A percentile compares a stretch with the other conserved stretches of the same genome.
Conservation (phyloP, 2,113 vertebrate species). For the Etia nguti region DNA sequence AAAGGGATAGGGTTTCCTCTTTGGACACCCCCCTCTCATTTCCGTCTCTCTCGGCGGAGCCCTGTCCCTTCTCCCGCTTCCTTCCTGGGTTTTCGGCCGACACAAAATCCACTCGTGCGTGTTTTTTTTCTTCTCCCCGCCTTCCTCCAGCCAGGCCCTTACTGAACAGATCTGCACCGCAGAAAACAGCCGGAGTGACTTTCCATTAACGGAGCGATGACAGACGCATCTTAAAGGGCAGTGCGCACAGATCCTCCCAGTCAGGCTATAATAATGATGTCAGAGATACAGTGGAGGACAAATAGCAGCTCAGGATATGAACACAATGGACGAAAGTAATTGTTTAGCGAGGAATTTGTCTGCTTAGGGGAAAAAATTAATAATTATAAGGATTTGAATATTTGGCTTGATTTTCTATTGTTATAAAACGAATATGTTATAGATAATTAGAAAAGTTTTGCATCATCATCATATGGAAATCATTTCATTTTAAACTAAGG, state of each 20-base stretch:
- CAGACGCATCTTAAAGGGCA: slow-evolving; percentile 71
- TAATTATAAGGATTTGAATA: neutral
- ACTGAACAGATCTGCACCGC: slow-evolving; percentile 7
- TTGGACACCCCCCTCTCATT: slow-evolving; percentile 59
- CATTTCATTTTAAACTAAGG: neutral
- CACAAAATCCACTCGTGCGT: slow-evolving; percentile 31
- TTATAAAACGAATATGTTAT: neutral
- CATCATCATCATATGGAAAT: neutral
- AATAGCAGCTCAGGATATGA: neutral
- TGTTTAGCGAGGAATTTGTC: neutral
- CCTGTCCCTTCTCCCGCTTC: slow-evolving; percentile 31
- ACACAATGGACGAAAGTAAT: neutral
- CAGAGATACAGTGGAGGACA: slow-evolving; percentile 13
- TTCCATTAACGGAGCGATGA: slow-evolving; percentile 36
- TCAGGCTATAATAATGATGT: slow-evolving; percentile 54
- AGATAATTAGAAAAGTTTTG: neutral
- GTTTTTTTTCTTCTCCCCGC: neutral
- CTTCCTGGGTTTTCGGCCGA: slow-evolving; percentile 60
- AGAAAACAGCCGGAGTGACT: slow-evolving; percentile 17
- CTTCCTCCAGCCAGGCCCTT: neutral
- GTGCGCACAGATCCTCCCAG: slow-evolving; percentile 30
- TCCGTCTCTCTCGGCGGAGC: slow-evolving; percentile 50
- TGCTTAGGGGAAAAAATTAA: neutral
- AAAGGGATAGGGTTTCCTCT: slow-evolving; percentile 71
- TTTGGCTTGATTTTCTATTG: neutral